These are phyloP conservation scores for Nannospalax galili DNA, from an alignment of 2,113 vertebrate genomes.

Conservation along the genomic window DNA sequence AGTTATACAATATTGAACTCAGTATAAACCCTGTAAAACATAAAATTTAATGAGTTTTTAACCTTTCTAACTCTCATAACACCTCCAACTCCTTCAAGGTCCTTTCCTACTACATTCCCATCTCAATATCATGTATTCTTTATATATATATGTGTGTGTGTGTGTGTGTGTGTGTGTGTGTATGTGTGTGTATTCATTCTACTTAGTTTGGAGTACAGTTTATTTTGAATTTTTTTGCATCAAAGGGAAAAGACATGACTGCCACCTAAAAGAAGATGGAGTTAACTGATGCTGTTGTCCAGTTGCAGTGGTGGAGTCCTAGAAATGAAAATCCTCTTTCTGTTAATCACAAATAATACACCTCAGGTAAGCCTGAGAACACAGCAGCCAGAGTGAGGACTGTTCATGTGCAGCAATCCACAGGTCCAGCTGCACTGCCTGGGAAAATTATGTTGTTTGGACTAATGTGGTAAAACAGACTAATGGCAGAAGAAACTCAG, in stretches of 20 bases:
- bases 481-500: not conserved
- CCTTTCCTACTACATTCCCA: not conserved
- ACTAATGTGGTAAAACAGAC: conserved; percentile 49
- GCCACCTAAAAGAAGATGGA: not conserved
- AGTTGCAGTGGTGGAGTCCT: not conserved
- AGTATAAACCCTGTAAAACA: too few species aligned
- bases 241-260: not conserved
- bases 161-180: too few species aligned
- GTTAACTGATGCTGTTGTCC: not conserved
- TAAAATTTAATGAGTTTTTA: too few species aligned
- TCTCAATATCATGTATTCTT: not conserved
- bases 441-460: not conserved
- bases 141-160: too few species aligned
- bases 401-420: not conserved
- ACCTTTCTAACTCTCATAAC: too few species aligned
- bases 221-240: not conserved
- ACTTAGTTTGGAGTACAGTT: not conserved
- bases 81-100: too few species aligned
- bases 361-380: not conserved
- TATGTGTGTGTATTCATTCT: too few species aligned
- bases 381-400: not conserved
- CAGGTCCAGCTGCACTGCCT: not conserved
- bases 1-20: too few species aligned
- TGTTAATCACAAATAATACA: not conserved
- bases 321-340: not conserved